A percentile compares a stretch with the other conserved stretches of the same genome.
Evolutionary conservation across 1,140 invertebrate species (phyloP).

Genomic region (Ceratina japonica): DNA sequence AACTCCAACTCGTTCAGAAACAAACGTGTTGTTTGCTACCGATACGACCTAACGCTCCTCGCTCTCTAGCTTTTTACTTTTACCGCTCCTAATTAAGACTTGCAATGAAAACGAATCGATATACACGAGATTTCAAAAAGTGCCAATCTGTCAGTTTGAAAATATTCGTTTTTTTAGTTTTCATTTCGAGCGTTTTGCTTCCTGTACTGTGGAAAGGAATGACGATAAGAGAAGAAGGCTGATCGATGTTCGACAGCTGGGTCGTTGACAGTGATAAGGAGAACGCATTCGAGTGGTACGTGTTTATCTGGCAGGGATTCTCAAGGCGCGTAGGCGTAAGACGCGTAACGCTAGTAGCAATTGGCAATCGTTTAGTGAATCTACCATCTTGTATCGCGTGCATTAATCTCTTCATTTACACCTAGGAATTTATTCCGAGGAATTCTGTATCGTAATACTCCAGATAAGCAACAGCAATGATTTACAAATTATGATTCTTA

Average conservation of each 20-base stretch:
- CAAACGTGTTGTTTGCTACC: constrained; percentile 69
- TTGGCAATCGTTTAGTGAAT: not conserved
- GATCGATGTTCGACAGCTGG: constrained; percentile 12
- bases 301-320: constrained; percentile 1
- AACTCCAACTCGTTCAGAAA: constrained; percentile 70
- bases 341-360: not conserved
- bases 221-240: not conserved
- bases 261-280: constrained; percentile 7
- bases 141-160: no score
- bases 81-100: constrained; percentile 12
- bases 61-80: not conserved
- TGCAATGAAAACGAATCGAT: constrained; percentile 28
- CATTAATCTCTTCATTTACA: not conserved
- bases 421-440: no score
- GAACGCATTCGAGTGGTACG: not conserved
- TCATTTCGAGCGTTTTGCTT: no score
- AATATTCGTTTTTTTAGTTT: not conserved
- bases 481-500: no score
- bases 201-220: no score
- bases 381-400: not conserved
- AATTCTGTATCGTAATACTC: not conserved
- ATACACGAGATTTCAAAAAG: not conserved
- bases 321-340: not conserved
- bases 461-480: no score
- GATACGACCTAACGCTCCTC: constrained; percentile 43